These are phyloP conservation scores for Microcebus lehilahytsara DNA, from an alignment of 2,113 vertebrate species.

Conservation along the genomic window DNA sequence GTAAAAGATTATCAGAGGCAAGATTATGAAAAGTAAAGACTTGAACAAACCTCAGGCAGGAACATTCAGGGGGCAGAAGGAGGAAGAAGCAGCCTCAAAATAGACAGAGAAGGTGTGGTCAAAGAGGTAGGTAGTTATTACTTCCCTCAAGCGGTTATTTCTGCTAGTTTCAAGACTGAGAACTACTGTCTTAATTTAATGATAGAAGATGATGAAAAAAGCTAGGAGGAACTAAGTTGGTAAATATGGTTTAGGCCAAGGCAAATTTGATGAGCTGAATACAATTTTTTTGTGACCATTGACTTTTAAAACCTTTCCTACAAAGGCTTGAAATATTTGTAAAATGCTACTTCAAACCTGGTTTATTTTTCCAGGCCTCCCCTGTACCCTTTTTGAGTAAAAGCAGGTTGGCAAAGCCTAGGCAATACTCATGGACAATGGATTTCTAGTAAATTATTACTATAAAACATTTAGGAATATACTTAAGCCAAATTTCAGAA, in stretches of 20 bases:
- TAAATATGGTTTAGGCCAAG: constrained; percentile 67
- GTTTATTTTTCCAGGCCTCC: neutral
- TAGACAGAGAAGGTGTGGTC: constrained; percentile 52
- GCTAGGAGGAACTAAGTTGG: constrained; percentile 45
- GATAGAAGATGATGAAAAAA: constrained; percentile 70
- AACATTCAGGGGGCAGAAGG: constrained; percentile 28
- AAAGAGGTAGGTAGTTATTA: constrained; percentile 65
- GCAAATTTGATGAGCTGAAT: constrained; percentile 56
- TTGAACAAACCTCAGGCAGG: constrained; percentile 38
- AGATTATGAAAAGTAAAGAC: constrained; percentile 31
- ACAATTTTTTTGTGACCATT: constrained; percentile 33
- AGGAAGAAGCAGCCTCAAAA: constrained; percentile 61
- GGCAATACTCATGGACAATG: neutral
- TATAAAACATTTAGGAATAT: neutral
- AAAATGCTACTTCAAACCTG: constrained; percentile 19
- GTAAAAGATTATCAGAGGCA: constrained; percentile 47
- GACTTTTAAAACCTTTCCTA: constrained; percentile 18
- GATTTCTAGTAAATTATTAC: constrained; percentile 21
- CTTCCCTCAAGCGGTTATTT: constrained; percentile 61
- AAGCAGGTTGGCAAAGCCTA: neutral
- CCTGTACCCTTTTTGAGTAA: neutral
- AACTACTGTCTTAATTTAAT: constrained; percentile 64
- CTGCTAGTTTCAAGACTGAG: constrained; percentile 63
- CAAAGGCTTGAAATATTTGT: neutral
- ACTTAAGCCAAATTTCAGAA: constrained; percentile 3